phyloP scores from a whole-genome alignment of 2,888 invertebrate species.

The Lasioglossum vierecki region DNA sequence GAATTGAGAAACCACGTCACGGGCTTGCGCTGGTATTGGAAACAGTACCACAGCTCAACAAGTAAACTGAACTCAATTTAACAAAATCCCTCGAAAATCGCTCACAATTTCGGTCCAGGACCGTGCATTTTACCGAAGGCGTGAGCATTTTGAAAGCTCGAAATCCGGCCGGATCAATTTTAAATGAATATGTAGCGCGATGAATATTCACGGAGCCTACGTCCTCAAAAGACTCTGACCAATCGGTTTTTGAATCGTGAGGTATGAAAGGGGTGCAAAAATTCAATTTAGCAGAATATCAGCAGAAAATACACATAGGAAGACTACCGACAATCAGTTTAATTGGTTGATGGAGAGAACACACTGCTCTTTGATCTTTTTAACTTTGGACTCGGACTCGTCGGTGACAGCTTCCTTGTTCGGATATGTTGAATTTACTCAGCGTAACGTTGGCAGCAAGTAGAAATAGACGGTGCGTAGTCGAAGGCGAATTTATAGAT shows the following conservation, averaged over 20 bases:
- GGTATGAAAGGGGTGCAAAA: not conserved
- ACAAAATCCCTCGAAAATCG: not conserved
- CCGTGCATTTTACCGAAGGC: not conserved
- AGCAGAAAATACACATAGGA: not conserved
- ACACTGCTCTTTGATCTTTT: not conserved
- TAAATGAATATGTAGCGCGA: conserved; percentile 3
- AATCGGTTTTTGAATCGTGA: not conserved
- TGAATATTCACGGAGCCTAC: not conserved
- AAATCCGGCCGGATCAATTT: not conserved
- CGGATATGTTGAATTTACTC: not conserved
- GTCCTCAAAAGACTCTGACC: conserved; percentile 3
- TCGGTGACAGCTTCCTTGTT: not conserved
- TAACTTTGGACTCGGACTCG: not conserved
- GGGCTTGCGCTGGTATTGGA: not conserved
- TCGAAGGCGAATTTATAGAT: too few relatives aligned
- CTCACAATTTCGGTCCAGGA: not conserved
- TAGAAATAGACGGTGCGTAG: not conserved
- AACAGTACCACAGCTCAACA: not conserved
- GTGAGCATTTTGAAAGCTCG: not conserved
- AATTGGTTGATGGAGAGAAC: not conserved
- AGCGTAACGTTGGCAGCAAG: not conserved
- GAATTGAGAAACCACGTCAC: not conserved
- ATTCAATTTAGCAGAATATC: not conserved
- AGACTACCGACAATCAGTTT: not conserved
- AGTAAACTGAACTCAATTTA: not conserved